Conservation (phyloP, 2,113 vertebrate species). For the Mastomys natalensis region DNA sequence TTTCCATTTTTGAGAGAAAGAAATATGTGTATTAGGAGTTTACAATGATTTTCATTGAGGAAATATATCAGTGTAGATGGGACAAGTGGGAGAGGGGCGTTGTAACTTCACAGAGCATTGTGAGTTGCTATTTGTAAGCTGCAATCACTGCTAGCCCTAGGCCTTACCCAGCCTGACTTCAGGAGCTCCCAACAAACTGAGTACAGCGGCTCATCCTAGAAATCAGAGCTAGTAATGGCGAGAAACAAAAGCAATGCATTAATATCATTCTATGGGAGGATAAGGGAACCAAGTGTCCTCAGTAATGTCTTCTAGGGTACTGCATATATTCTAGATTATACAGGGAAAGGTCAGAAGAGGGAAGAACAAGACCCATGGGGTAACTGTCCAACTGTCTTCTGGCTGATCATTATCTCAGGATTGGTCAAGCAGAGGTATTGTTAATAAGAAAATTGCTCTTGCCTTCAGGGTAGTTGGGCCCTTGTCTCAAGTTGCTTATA, state of each 20-base stretch:
- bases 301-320: not conserved
- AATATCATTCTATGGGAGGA: too few species aligned
- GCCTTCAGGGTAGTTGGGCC: not conserved
- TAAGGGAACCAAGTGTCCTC: not conserved
- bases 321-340: not conserved
- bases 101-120: not conserved
- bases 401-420: not conserved
- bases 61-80: not conserved
- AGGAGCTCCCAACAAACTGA: not conserved
- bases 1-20: not conserved
- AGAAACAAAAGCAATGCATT: not conserved
- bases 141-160: too few species aligned
- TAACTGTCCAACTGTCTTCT: not conserved
- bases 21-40: not conserved
- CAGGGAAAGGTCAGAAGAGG: not conserved
- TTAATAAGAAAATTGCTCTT: not conserved
- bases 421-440: not conserved
- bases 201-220: not conserved
- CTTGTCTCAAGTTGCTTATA: not conserved
- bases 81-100: not conserved
- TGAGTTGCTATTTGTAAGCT: not conserved
- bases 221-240: not conserved
- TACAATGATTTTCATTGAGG: not conserved
- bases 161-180: not conserved
- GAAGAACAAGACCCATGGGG: too few species aligned